Percentiles rank a stretch among this genome's conserved stretches.
Conservation (phyloP, 2,888 invertebrate species). For the Tetranychus piercei region DNA sequence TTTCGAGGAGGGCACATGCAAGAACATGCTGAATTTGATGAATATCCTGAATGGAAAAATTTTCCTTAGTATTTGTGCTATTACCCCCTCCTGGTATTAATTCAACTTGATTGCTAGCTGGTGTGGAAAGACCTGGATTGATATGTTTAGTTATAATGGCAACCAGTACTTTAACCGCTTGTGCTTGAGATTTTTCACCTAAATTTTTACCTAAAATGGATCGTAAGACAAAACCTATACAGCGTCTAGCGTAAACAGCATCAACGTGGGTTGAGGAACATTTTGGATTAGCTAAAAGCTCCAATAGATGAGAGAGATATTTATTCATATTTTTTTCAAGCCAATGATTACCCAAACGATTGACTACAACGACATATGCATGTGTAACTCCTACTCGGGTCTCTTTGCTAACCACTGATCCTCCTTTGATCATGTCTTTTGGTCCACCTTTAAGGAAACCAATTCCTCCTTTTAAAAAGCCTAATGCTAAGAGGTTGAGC, state of each 20-base stretch:
- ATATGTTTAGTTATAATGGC: slow-evolving; percentile 45
- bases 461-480: slow-evolving; percentile 79
- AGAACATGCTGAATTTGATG: slow-evolving; percentile 71
- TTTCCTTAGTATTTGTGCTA: not conserved
- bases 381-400: slow-evolving; percentile 92
- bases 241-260: slow-evolving; percentile 90
- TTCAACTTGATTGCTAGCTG: not conserved
- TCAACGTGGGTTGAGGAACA: slow-evolving; percentile 90
- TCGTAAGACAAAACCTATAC: slow-evolving; percentile 81
- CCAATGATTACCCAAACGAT: slow-evolving; percentile 83
- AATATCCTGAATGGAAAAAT: slow-evolving; percentile 35
- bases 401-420: slow-evolving; percentile 78
- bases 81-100: not conserved
- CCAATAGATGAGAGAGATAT: slow-evolving; percentile 71
- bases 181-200: slow-evolving; percentile 85
- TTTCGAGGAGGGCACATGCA: slow-evolving; percentile 82
- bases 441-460: slow-evolving; percentile 64
- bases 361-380: slow-evolving; percentile 85
- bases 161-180: slow-evolving; percentile 77
- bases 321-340: slow-evolving; percentile 71
- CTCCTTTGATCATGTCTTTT: slow-evolving; percentile 85
- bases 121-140: not conserved
- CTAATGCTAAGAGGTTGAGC: slow-evolving; percentile 70
- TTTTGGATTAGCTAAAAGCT: slow-evolving; percentile 77
- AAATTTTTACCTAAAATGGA: slow-evolving; percentile 80